phyloP scores from a whole-genome alignment of 2,888 invertebrate genomes.

The Dione vanillae region DNA sequence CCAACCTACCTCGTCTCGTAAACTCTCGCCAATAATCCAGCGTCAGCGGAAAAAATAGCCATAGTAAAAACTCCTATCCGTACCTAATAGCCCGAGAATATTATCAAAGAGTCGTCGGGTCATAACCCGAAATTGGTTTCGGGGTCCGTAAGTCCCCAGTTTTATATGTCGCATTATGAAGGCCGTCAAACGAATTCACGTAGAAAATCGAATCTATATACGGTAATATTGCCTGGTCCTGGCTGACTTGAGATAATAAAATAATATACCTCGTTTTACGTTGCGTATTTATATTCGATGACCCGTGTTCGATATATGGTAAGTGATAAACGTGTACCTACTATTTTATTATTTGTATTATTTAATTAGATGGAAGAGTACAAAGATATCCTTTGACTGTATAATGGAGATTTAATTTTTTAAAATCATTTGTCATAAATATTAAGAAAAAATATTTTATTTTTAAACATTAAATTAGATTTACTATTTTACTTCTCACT shows the following conservation, averaged over 20 bases:
- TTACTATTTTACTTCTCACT: no score
- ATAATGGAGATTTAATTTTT: no score
- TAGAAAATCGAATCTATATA: constrained; percentile 86
- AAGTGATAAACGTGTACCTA: constrained; percentile 9
- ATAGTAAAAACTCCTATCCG: constrained; percentile 84
- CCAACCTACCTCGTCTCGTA: constrained; percentile 67
- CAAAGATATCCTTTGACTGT: no score
- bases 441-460: no score
- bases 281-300: constrained; percentile 49
- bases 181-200: constrained; percentile 86
- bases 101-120: constrained; percentile 85
- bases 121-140: constrained; percentile 85
- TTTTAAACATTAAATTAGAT: no score
- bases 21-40: constrained; percentile 79
- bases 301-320: constrained; percentile 46
- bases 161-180: constrained; percentile 85
- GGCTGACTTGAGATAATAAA: constrained; percentile 82
- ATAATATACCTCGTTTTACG: constrained; percentile 82
- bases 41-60: constrained; percentile 83
- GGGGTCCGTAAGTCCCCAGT: constrained; percentile 85
- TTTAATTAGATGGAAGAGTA: background rate
- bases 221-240: constrained; percentile 80
- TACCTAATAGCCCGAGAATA: constrained; percentile 85
- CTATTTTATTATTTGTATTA: background rate
- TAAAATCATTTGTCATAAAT: no score